These are phyloP conservation scores for Ptychadena robeensis DNA, from an alignment of 2,797 vertebrate genomes.

Conservation along the genomic window DNA sequence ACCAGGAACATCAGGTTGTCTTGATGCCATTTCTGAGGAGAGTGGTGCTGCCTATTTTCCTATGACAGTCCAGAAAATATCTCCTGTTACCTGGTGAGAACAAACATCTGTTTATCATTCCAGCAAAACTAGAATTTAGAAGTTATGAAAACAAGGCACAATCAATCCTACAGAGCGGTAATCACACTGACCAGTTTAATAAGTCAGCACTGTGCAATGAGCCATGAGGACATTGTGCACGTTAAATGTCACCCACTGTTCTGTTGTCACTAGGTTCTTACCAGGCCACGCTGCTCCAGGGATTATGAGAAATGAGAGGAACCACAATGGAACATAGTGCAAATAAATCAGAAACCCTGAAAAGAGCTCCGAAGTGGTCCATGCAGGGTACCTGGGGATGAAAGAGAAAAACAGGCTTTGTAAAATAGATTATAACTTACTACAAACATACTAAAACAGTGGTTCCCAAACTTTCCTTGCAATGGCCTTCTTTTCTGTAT, in stretches of 20 bases:
- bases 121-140: neutral
- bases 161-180: neutral
- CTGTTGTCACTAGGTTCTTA: neutral
- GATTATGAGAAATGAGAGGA: slow-evolving; percentile 33
- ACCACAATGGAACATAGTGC: slow-evolving; percentile 65
- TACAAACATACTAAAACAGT: too few species aligned
- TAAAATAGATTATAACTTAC: too few species aligned
- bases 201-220: slow-evolving; percentile 17
- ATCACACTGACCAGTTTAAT: neutral
- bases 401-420: slow-evolving; percentile 34
- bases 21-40: slow-evolving; percentile 70
- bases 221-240: neutral
- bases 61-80: slow-evolving; percentile 39
- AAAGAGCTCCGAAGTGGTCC: slow-evolving; percentile 62
- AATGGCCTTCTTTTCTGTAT: too few species aligned
- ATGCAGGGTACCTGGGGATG: slow-evolving; percentile 66
- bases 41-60: slow-evolving; percentile 20
- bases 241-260: neutral
- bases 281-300: neutral
- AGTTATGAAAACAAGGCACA: neutral
- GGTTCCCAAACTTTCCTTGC: too few species aligned
- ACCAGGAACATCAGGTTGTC: slow-evolving; percentile 74
- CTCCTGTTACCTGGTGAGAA: slow-evolving; percentile 52
- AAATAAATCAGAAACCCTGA: slow-evolving; percentile 61
- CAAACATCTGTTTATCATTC: slow-evolving; percentile 46